Conservation (phyloP, 2,888 invertebrate genomes). For the Nipponacmea schrenckii region DNA sequence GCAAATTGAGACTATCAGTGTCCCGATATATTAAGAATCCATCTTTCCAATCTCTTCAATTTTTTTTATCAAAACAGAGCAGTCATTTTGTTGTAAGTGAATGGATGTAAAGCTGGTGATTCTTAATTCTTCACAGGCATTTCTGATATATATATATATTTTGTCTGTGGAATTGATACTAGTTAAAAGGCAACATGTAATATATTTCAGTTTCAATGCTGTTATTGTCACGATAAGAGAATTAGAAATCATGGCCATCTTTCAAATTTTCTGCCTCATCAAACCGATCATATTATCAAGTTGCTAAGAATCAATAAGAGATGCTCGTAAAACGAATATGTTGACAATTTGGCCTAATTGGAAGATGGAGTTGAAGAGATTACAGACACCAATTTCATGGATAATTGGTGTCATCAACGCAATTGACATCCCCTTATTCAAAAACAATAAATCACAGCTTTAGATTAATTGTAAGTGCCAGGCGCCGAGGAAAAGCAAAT, state of each 20-base stretch:
- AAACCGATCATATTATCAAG: conserved; percentile 2
- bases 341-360: conserved; percentile 27
- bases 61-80: too few species aligned
- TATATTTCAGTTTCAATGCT: not conserved
- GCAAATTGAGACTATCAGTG: too few species aligned
- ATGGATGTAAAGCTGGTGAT: too few species aligned
- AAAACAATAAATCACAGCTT: conserved; percentile 52
- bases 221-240: conserved; percentile 3
- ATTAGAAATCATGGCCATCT: not conserved
- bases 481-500: conserved; percentile 19
- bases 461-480: conserved; percentile 16
- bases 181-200: not conserved
- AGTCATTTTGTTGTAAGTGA: too few species aligned
- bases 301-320: not conserved
- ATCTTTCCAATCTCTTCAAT: too few species aligned
- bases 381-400: conserved; percentile 21
- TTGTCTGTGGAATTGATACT: too few species aligned
- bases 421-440: conserved; percentile 44
- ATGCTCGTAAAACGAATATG: conserved; percentile 18
- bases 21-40: too few species aligned
- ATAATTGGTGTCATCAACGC: conserved; percentile 33
- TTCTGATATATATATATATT: too few species aligned
- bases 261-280: conserved; percentile 8
- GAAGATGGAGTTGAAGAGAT: conserved; percentile 20
- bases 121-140: too few species aligned